Conservation (phyloP, 2,888 invertebrate genomes). For the Hyalella azteca region DNA sequence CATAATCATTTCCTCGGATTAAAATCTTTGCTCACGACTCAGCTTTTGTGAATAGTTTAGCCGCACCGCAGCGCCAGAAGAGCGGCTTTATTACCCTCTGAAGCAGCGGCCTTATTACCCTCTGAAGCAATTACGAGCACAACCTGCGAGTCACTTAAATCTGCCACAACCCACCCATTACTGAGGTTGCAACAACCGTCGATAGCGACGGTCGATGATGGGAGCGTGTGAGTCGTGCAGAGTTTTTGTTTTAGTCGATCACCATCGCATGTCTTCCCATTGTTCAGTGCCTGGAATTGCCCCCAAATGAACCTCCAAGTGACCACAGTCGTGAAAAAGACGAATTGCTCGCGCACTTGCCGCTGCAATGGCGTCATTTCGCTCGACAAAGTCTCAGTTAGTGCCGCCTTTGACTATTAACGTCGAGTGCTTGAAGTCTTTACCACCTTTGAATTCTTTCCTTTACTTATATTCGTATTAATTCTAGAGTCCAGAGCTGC, state of each 20-base stretch:
- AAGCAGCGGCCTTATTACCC: conserved; percentile 1
- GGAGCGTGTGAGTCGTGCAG: conserved; percentile 11
- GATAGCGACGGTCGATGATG: background rate
- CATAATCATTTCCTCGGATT: no score
- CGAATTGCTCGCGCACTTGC: conserved; percentile 10
- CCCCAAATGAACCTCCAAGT: conserved; percentile 21
- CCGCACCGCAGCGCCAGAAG: no score
- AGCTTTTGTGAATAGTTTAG: no score
- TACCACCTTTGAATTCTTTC: background rate
- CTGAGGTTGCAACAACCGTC: conserved; percentile 9
- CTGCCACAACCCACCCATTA: conserved; percentile 19
- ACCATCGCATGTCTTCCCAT: conserved; percentile 35
- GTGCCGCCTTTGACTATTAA: conserved; percentile 1
- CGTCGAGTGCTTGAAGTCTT: background rate
- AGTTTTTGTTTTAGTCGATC: conserved; percentile 24
- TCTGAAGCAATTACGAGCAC: conserved; percentile 35
- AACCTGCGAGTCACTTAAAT: conserved; percentile 20
- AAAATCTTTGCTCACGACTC: no score
- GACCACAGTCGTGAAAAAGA: conserved; percentile 31
- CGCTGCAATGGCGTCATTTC: conserved; percentile 18
- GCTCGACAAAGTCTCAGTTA: conserved; percentile 9
- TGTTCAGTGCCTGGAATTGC: conserved; percentile 15
- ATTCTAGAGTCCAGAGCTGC: no score
- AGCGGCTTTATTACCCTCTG: no score
- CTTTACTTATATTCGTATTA: background rate